These are phyloP conservation scores for Crenuchus spilurus DNA, from an alignment of 2,797 vertebrate species.

Conservation along the genomic window DNA sequence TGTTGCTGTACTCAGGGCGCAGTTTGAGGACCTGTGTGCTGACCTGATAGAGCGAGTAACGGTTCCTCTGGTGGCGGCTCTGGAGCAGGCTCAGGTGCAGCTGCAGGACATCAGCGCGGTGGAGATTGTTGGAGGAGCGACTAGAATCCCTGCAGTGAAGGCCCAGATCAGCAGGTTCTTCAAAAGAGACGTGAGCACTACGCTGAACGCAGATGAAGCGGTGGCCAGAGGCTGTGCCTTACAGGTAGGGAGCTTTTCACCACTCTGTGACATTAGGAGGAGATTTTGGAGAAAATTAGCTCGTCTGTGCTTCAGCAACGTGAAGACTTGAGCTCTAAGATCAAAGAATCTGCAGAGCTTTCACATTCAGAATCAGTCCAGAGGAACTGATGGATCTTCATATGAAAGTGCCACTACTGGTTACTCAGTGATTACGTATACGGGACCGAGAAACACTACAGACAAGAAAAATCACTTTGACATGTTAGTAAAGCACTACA, in stretches of 20 bases:
- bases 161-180: slow-evolving; percentile 80
- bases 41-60: slow-evolving; percentile 77
- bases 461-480: too few relatives aligned
- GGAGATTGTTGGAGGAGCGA: slow-evolving; percentile 82
- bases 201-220: slow-evolving; percentile 82
- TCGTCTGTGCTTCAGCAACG: neutral
- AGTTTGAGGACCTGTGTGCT: slow-evolving; percentile 80
- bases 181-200: slow-evolving; percentile 79
- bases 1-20: too few relatives aligned
- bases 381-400: neutral
- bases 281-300: neutral
- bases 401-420: neutral
- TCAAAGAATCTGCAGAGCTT: neutral
- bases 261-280: neutral
- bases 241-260: slow-evolving; percentile 67
- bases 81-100: slow-evolving; percentile 76
- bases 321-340: neutral
- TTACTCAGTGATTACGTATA: neutral
- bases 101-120: slow-evolving; percentile 77
- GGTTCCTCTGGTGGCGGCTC: slow-evolving; percentile 68
- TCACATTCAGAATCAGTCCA: slow-evolving; percentile 7
- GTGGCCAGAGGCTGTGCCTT: slow-evolving; percentile 80
- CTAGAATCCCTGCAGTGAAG: slow-evolving; percentile 80
- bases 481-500: too few relatives aligned
- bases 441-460: too few relatives aligned